Conservation (phyloP, 2,888 invertebrate species). For the Troides aeacus region DNA sequence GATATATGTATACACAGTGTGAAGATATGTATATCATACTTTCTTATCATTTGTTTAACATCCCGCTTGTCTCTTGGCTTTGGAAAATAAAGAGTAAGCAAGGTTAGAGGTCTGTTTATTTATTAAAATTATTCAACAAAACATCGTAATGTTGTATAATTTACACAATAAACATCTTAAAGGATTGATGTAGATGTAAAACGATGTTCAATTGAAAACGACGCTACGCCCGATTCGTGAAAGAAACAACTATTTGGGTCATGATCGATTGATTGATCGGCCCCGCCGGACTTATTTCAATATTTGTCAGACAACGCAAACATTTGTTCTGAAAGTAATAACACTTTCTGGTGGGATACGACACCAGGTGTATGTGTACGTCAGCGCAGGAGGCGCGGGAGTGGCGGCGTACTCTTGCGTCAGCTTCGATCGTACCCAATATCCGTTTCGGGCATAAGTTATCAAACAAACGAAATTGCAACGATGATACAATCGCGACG, state of each 20-base stretch:
- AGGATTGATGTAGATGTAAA: neutral
- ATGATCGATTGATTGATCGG: constrained; percentile 21
- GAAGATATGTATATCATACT: no score
- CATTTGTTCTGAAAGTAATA: constrained; percentile 28
- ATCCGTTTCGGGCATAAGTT: neutral
- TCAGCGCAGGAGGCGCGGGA: constrained; percentile 14
- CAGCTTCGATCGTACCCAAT: constrained; percentile 21
- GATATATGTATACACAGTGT: neutral
- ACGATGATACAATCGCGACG: neutral
- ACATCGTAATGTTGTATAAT: neutral
- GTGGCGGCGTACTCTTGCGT: constrained; percentile 20
- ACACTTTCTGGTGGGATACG: constrained; percentile 15
- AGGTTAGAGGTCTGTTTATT: no score
- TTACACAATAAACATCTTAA: neutral
- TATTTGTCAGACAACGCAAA: constrained; percentile 25
- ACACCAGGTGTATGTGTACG: constrained; percentile 19
- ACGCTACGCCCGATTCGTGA: neutral
- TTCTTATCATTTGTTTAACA: no score
- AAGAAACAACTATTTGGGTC: constrained; percentile 11
- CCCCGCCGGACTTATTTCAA: constrained; percentile 18
- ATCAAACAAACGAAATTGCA: neutral
- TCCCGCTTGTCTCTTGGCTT: no score
- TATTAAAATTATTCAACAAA: no score
- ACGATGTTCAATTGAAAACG: neutral
- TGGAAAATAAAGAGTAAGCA: no score